phyloP scores from a whole-genome alignment of 2,797 vertebrate species.

The Lepus oiostolus region DNA sequence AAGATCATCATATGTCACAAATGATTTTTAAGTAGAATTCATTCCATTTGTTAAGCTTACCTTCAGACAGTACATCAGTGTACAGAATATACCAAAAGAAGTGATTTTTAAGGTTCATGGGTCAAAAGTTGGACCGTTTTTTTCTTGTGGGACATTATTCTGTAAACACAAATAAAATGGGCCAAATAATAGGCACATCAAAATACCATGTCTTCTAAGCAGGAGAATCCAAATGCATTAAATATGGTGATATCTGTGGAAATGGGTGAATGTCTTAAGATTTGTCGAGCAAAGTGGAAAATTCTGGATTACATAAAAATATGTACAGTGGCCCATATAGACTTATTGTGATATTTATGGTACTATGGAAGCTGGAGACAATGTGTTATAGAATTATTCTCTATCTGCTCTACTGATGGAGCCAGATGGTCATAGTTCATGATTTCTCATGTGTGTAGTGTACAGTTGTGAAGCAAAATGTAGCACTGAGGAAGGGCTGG shows the following conservation, averaged over 20 bases:
- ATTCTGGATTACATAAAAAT: neutral
- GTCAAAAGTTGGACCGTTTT: neutral
- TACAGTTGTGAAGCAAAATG: neutral
- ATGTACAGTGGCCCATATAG: neutral
- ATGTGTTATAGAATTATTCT: neutral
- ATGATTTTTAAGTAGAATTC: slow-evolving; percentile 50
- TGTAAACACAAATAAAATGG: neutral
- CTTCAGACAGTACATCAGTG: neutral
- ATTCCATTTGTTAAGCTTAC: neutral
- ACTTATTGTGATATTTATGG: slow-evolving; percentile 6
- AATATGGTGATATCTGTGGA: neutral
- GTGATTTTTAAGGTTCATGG: neutral
- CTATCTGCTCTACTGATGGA: neutral
- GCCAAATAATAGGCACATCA: neutral
- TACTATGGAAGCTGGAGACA: neutral
- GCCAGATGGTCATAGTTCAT: neutral
- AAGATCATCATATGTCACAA: neutral
- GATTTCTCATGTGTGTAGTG: neutral
- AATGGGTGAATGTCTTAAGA: neutral
- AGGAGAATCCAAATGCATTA: neutral
- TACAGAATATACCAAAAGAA: neutral
- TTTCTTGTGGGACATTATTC: slow-evolving; percentile 31
- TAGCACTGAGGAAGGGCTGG: neutral
- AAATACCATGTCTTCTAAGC: neutral
- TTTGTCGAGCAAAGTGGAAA: neutral